Base-by-base conservation (phyloP, 2,113 vertebrate species). In the Trichechus manatus region DNA sequence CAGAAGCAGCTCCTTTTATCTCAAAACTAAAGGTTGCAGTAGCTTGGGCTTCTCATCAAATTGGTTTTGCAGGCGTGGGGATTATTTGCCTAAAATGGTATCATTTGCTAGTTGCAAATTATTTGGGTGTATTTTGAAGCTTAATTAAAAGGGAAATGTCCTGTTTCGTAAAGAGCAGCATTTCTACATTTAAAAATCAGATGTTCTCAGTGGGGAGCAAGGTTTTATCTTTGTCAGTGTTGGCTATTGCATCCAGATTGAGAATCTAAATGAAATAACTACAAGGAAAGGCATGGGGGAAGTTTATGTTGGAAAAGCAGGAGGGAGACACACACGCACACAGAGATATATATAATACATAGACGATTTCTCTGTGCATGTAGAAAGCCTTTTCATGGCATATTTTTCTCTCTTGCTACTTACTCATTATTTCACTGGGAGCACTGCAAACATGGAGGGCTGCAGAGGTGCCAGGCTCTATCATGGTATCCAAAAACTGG, bases 401-500 rank as follows among this genome's bases (percentile, higher is more conserved):
- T 98, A 80, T 97, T 97, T 98, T 98, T 96, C 97, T 97, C 94
- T 98, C 97, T 96, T 98, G 97, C 97, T 98, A 88, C 94, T 74
- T 97, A 23, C 97, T 98, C 96, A 83, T 94, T 98, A 98, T 97
- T 98, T 98, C 98, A 97, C 98, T 97, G 97, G 97, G 97, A 98
- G 97, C 85, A 86, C 93, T 97, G 98, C 98, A 98, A 98, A 98
- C 97, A 98, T 95, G 98, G 98, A 98, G 92, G 98, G 97, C 97
- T 97, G 96, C 97, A 95, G 98, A 98, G 98, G 98, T 98, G 98
- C 98, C 98, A 98, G 98, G 98, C 98, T 98, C 97, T 98, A 97
- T 97, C 97, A 96, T 97, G 96, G 93, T 98, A 97, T 98, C 98
- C 98, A 99, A 98, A 99, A 98, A 98, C 98, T 98, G 98, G 98